Base-by-base conservation (phyloP, 2,888 invertebrate species). In the Hemaris fuciformis region DNA sequence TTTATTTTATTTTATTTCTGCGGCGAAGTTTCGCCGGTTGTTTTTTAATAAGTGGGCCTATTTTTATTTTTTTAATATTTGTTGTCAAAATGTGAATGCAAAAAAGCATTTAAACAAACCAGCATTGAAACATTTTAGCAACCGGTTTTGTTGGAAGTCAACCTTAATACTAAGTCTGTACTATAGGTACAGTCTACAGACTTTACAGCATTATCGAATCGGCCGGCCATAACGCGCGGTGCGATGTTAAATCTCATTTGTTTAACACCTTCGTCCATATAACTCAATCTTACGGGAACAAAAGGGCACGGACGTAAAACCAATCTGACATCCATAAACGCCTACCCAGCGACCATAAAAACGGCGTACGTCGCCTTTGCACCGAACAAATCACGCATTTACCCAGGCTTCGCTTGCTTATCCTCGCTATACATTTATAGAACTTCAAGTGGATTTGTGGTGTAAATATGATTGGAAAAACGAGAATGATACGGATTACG, bases 321-420 rank as follows among this genome's bases (percentile, higher is more conserved):
- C 53, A 53, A 53, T 53, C 53, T 10, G 53, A 27, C 31, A 31
- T 53, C 53, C 53, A 53, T 53, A 53, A 53, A 53, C 53, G 53
- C 53, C 53, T 53, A 53, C 53, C 27, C 27, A 0, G 10, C 53
- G 53, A 18, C 18, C 53, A 53, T 53, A 53, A 53, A 45, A 27
- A 27, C 18, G 18, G 31, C 53, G 18, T 27, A 38, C 38, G 38
- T 53, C 27, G 53, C 27, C n/a, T 46, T 46, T 46, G 27, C 53
- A 31, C 53, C 53, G 53, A 8, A 31, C 53, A 53, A 53, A 53
- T 53, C 53, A 53, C 27, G 53, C 31, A 15, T 53, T 27, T n/a
- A 27, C 10, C 53, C 27, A 31, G 27, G 31, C 10, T 53, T 31
- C 31, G 31, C 31, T 15, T 18, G 53, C 18, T 7, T 53, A 31